Evolutionary conservation across 1,140 invertebrate species (phyloP).

Genomic region (Melipona quadrifasciata): DNA sequence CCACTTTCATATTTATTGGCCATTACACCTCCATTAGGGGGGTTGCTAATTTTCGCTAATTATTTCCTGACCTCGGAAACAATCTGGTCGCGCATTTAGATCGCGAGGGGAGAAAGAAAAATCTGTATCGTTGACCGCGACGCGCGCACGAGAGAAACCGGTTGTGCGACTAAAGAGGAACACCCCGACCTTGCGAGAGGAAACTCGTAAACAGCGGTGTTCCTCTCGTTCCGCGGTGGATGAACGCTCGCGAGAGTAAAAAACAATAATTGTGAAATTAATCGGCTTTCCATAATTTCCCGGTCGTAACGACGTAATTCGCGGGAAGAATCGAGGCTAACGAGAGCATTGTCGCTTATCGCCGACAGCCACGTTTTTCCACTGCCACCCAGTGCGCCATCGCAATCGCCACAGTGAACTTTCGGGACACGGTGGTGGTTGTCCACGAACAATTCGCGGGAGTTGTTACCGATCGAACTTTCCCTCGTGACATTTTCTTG

Average conservation of each 20-base stretch:
- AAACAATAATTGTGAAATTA: constrained; percentile 25
- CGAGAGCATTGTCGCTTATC: constrained; percentile 22
- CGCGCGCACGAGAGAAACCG: neutral
- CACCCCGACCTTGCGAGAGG: no score
- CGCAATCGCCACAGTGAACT: neutral
- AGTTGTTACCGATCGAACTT: neutral
- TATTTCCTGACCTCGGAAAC: constrained; percentile 17
- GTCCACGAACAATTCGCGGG: neutral
- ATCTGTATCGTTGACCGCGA: neutral
- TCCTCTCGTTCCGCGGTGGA: neutral
- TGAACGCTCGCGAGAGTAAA: neutral
- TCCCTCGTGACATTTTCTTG: neutral
- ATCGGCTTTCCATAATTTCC: constrained; percentile 37
- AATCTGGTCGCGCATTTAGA: no score
- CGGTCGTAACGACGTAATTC: constrained; percentile 3
- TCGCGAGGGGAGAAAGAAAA: neutral
- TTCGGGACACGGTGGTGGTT: neutral
- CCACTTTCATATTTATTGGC: constrained; percentile 23
- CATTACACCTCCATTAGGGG: constrained; percentile 8
- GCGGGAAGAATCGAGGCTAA: constrained; percentile 24
- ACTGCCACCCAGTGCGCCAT: neutral
- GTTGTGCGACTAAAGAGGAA: no score
- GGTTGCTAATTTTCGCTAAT: constrained; percentile 30
- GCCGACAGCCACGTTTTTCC: constrained; percentile 14
- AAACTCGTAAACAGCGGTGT: neutral